Base-by-base conservation (phyloP, 2,888 invertebrate species). In the Philopedon plagiatum region DNA sequence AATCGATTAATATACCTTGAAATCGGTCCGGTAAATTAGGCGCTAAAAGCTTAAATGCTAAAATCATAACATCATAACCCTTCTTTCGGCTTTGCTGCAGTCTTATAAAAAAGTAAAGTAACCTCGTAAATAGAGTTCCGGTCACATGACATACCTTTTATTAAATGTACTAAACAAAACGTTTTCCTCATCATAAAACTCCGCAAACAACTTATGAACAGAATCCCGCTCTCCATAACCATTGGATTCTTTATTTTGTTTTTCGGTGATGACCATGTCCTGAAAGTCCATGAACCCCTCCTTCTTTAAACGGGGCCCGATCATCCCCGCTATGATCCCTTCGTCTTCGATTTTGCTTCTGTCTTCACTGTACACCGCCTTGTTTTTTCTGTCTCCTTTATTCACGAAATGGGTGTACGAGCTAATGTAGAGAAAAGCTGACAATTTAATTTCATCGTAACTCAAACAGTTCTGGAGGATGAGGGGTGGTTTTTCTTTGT, bases 391-490 rank as follows among this genome's bases (percentile, higher is more conserved):
- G 58, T 87, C 86, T 5, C 90, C 90, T 76, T 88, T 85, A 74
- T 90, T 90, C 44, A 90, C 85, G 77, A 90, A 89, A 78, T 88
- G 87, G 1, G 88, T 86, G 74, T 87, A 87, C 0, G 90, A 90
- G 51, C 87, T 88, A 46, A 89, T 85, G 3, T 88, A 87, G 57
- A 90, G 81, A 73, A 90, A 82, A 0, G 89, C 88, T 0, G 90
- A 88, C 39, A 89, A 80, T 80, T 90, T 90, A 1, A 90, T 85
- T 80, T 90, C 90, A 73, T 90, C 89, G 78, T 90, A 90, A 66
- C 88, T 88, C 29, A 90, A 81, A 69, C 88, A 88, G 66, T 88
- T 81, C 21, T 84, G 77, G 32, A 90, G 78, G 13, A 86, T 37
- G 58, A 89, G 77, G 0, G 89, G 89, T 1, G 84, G 80, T 69